Evolutionary conservation across 2,888 invertebrate species (phyloP).

Genomic region (Bhutanitis thaidina): DNA sequence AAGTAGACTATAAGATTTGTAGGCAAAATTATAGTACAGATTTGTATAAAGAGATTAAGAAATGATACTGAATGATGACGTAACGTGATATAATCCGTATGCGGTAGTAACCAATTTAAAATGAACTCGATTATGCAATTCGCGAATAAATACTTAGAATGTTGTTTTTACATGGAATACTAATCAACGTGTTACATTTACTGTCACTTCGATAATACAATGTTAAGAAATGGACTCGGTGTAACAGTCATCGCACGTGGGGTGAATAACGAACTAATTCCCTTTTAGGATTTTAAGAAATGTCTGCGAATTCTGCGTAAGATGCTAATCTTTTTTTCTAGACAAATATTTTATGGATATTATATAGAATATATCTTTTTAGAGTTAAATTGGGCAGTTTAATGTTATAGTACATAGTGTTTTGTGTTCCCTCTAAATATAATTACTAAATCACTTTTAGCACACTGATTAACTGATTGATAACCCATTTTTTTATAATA

Average conservation of each 20-base stretch:
- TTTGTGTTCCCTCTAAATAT: too few species aligned
- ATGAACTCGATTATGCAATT: conserved; percentile 45
- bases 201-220: conserved; percentile 26
- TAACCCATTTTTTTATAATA: too few species aligned
- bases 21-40: not conserved
- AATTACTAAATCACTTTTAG: too few species aligned
- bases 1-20: not conserved
- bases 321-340: too few species aligned
- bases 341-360: too few species aligned
- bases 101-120: conserved; percentile 37
- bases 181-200: conserved; percentile 39
- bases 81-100: conserved; percentile 29
- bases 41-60: conserved; percentile 5
- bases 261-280: conserved; percentile 46
- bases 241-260: conserved; percentile 41
- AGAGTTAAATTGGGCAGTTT: too few species aligned
- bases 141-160: conserved; percentile 30
- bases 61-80: conserved; percentile 16
- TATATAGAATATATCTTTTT: too few species aligned
- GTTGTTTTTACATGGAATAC: conserved; percentile 40
- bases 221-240: conserved; percentile 36
- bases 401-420: too few species aligned
- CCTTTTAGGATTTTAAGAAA: conserved; percentile 16
- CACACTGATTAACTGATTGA: too few species aligned
- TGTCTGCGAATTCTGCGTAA: not conserved